These are phyloP conservation scores for Acomys russatus DNA, from an alignment of 2,797 vertebrate genomes.

Conservation along the genomic window DNA sequence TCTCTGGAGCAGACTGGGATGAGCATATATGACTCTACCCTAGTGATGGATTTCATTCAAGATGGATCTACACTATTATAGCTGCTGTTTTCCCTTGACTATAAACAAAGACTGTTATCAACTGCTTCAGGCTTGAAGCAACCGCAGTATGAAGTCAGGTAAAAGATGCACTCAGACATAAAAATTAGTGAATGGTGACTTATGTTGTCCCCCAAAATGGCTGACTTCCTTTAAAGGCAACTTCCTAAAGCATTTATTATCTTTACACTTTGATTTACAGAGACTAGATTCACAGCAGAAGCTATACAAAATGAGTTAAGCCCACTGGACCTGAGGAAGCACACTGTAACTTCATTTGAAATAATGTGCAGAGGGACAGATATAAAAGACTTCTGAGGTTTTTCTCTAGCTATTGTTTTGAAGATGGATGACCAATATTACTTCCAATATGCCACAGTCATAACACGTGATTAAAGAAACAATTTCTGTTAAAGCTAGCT, in stretches of 20 bases:
- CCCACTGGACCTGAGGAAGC: neutral
- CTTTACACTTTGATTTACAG: neutral
- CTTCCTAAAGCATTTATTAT: conserved; percentile 14
- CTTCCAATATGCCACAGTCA: neutral
- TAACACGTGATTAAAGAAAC: conserved; percentile 2
- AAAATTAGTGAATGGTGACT: conserved; percentile 44
- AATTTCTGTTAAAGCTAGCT: conserved; percentile 7
- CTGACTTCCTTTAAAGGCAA: conserved; percentile 47
- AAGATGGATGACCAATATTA: conserved; percentile 18
- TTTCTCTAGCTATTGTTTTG: conserved; percentile 38
- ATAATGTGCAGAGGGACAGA: conserved; percentile 50
- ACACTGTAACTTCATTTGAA: conserved; percentile 53
- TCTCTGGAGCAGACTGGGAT: neutral
- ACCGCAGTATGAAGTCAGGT: conserved; percentile 46
- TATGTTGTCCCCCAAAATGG: neutral
- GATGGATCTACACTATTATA: conserved; percentile 9
- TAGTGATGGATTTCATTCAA: conserved; percentile 11
- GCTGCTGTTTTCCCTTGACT: neutral
- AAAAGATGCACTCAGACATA: conserved; percentile 7
- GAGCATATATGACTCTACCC: neutral
- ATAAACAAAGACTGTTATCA: conserved; percentile 33
- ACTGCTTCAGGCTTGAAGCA: conserved; percentile 34
- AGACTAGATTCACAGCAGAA: conserved; percentile 31
- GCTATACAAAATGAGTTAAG: conserved; percentile 28
- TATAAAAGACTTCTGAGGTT: conserved; percentile 24